A percentile compares a stretch with the other conserved stretches of the same genome.
phyloP scores from a whole-genome alignment of 2,113 vertebrate genomes.

The Corythaeola cristata region DNA sequence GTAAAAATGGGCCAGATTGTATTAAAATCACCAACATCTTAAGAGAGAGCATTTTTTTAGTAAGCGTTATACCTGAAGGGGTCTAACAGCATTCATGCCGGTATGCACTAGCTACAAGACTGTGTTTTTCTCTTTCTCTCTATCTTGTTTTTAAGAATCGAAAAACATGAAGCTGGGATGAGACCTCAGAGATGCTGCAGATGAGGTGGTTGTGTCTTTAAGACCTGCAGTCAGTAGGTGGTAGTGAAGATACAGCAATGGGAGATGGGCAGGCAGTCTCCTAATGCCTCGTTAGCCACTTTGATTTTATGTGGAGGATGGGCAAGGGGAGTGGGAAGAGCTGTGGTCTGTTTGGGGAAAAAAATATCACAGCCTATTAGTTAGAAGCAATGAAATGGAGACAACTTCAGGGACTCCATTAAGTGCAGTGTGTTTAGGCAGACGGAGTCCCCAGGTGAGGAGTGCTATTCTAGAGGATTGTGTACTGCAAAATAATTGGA shows the following conservation, averaged over 20 bases:
- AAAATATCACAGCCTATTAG: slow-evolving; percentile 94
- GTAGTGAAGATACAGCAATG: slow-evolving; percentile 49
- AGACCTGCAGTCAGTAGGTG: slow-evolving; percentile 49
- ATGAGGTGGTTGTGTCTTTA: slow-evolving; percentile 31
- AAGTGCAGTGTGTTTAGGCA: slow-evolving; percentile 88
- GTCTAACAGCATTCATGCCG: background rate
- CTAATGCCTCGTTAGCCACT: slow-evolving; percentile 68
- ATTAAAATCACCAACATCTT: background rate
- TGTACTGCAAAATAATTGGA: slow-evolving; percentile 92
- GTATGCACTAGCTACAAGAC: background rate
- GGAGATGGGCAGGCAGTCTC: slow-evolving; percentile 24
- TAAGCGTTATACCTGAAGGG: background rate
- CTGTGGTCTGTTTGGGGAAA: slow-evolving; percentile 82
- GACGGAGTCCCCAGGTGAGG: slow-evolving; percentile 83
- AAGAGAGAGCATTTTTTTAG: background rate
- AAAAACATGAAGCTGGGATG: background rate
- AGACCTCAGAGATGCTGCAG: background rate
- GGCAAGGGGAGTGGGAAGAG: slow-evolving; percentile 73
- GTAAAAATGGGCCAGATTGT: background rate
- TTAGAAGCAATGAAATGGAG: slow-evolving; percentile 91
- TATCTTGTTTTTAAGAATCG: background rate
- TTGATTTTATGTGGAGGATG: slow-evolving; percentile 68
- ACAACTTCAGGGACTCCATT: slow-evolving; percentile 95
- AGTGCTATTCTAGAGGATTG: slow-evolving; percentile 84
- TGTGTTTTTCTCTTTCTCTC: background rate